Conservation (phyloP, 37 sponge, comb jelly and placozoan species). For the Spongia lamella region DNA sequence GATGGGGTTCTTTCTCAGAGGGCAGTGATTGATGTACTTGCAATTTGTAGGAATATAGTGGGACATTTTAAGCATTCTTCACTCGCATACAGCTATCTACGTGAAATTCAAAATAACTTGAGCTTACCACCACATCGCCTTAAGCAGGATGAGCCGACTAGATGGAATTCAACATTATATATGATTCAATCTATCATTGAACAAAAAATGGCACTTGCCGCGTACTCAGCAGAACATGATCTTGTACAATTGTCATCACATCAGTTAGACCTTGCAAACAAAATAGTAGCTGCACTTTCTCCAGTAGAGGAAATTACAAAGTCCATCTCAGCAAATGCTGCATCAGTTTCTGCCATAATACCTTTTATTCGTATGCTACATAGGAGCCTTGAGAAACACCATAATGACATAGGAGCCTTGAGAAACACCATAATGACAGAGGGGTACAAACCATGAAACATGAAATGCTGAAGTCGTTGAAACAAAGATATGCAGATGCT, state of each 20-base stretch:
- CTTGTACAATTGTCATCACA: not conserved
- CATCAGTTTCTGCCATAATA: not conserved
- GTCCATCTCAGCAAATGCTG: constrained; percentile 5
- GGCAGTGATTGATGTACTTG: constrained; percentile 30
- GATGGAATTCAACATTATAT: too few species aligned
- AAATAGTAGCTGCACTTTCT: not conserved
- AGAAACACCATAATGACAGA: constrained; percentile 21
- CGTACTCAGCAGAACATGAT: constrained; percentile 8
- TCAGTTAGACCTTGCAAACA: constrained; percentile 1
- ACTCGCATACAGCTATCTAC: too few species aligned
- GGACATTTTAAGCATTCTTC: too few species aligned
- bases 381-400: too few species aligned
- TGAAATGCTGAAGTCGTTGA: constrained; percentile 16
- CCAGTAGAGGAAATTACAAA: constrained; percentile 18
- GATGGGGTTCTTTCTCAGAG: too few species aligned
- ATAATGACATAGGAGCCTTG: too few species aligned
- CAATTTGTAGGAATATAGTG: constrained; percentile 39
- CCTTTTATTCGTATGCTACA: constrained; percentile 6
- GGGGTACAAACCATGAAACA: constrained; percentile 16
- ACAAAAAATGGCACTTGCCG: too few species aligned
- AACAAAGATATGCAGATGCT: not conserved
- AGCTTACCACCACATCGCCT: constrained; percentile 22
- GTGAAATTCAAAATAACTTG: constrained; percentile 14
- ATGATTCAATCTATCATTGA: constrained; percentile 10
- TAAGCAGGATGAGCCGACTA: too few species aligned